Base-by-base conservation (phyloP, 2,888 invertebrate genomes). In the Asteroscopus sphinx region DNA sequence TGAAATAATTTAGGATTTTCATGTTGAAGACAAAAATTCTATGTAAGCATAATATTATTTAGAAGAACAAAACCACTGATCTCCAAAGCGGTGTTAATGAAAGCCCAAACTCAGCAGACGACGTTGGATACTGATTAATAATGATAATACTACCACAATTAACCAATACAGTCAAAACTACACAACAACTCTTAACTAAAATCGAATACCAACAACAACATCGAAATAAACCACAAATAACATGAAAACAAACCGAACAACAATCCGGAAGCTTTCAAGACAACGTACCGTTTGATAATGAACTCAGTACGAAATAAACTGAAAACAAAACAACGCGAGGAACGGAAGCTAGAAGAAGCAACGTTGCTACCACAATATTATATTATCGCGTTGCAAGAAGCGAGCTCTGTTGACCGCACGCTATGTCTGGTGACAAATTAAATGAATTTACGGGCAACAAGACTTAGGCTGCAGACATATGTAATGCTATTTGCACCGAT, bases 381-480 rank as follows among this genome's bases (percentile, higher is more conserved):
- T 76, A 79, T 74, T 80, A 68, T 67, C 41, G 66, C 65, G 73
- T 77, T 75, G 79, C 78, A 80, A 80, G 81, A 79, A 82, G 72
- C 77, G 9, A 57, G 63, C 68, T 45, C 69, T 65, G 81, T 82
- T 77, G 65, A 80, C 76, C 70, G 77, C 80, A 81, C 85, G 73
- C 75, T 73, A 77, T 68, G 78, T 77, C 75, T 69, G 74, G 81
- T 81, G 83, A 87, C 88, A 89, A 89, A 89, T 89, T 87, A 85
- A 89, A 88, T 89, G 77, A 86, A 87, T 84, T 85, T 83, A 82
- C 83, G 80, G 76, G 62, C 72, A 66, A 62, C 80, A 79, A n/a
- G 79, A 66, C 77, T 64, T 64, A 64, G 60, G 49, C 66, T 68
- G 57, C 60, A 53, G 46, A 67, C 72, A 57, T 70, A 68, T 67